Conservation (phyloP, 1,140 invertebrate species). For the Drosophila ironensis region DNA sequence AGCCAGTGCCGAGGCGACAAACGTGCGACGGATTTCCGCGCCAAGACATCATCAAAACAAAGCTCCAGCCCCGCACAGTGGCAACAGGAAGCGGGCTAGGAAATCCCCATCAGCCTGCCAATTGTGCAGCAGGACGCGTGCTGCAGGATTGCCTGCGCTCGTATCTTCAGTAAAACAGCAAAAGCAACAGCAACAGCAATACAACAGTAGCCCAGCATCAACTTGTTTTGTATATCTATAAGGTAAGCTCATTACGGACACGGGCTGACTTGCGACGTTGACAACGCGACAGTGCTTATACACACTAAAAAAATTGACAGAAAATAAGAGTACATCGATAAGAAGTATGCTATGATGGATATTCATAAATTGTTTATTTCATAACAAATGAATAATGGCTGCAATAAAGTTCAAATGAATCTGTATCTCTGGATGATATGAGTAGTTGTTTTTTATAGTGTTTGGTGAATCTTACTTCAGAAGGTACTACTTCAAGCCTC, state of each 20-base stretch:
- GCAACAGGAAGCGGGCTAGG: conserved; percentile 57
- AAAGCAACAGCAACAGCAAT: conserved; percentile 14
- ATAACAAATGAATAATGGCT: no score
- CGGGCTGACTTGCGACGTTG: conserved; percentile 49
- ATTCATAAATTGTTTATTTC: no score
- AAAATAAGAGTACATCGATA: no score
- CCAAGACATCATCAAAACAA: conserved; percentile 45
- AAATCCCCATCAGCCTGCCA: conserved; percentile 58
- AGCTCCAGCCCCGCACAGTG: conserved; percentile 27
- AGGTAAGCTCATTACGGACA: conserved; percentile 73
- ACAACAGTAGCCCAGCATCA: conserved; percentile 24
- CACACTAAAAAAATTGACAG: not conserved
- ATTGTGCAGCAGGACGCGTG: conserved; percentile 69
- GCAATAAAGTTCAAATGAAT: no score
- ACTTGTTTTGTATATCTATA: conserved; percentile 63
- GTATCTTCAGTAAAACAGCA: not conserved
- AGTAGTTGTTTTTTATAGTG: no score
- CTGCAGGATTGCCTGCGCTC: conserved; percentile 57
- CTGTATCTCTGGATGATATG: no score
- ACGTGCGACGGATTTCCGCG: conserved; percentile 70
- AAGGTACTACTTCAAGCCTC: no score
- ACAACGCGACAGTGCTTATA: conserved; percentile 29
- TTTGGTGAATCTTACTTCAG: no score
- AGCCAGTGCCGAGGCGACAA: conserved; percentile 30
- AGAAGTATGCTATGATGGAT: no score